phyloP scores from a whole-genome alignment of 1,140 invertebrate genomes.

The Diploscapter pachys region DNA sequence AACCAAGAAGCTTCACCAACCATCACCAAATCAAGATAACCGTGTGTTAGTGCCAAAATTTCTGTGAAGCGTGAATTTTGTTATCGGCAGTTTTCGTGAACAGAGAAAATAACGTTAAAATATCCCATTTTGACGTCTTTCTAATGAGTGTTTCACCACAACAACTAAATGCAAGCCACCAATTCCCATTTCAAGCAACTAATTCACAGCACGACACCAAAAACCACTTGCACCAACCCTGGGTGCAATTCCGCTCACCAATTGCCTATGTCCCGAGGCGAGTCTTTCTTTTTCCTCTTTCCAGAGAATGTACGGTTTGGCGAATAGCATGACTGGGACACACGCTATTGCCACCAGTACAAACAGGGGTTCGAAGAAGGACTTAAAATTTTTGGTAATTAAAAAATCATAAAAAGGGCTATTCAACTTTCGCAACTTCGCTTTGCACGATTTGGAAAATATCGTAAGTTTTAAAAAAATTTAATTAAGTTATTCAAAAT shows the following conservation, averaged over 20 bases:
- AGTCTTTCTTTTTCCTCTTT: constrained; percentile 48
- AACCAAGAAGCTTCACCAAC: too few species aligned
- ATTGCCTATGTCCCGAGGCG: constrained; percentile 44
- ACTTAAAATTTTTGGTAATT: constrained; percentile 40
- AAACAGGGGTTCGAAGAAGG: constrained; percentile 69
- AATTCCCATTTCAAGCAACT: background rate
- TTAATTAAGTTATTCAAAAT: too few species aligned
- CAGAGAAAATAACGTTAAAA: background rate
- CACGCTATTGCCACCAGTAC: constrained; percentile 75
- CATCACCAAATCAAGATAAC: too few species aligned
- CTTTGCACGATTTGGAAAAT: too few species aligned
- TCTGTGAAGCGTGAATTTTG: too few species aligned
- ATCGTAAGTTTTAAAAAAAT: too few species aligned
- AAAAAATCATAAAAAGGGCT: constrained; percentile 8
- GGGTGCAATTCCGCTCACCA: constrained; percentile 34
- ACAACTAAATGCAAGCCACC: background rate
- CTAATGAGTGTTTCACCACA: too few species aligned
- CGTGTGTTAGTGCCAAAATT: too few species aligned
- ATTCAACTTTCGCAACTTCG: too few species aligned
- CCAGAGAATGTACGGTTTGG: constrained; percentile 73
- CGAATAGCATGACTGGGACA: constrained; percentile 85
- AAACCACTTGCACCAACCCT: constrained; percentile 24
- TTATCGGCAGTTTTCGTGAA: too few species aligned
- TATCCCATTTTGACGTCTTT: background rate
- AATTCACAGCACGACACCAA: constrained; percentile 43